Base-by-base conservation (phyloP, 2,113 vertebrate genomes). In the Heterotis niloticus region DNA sequence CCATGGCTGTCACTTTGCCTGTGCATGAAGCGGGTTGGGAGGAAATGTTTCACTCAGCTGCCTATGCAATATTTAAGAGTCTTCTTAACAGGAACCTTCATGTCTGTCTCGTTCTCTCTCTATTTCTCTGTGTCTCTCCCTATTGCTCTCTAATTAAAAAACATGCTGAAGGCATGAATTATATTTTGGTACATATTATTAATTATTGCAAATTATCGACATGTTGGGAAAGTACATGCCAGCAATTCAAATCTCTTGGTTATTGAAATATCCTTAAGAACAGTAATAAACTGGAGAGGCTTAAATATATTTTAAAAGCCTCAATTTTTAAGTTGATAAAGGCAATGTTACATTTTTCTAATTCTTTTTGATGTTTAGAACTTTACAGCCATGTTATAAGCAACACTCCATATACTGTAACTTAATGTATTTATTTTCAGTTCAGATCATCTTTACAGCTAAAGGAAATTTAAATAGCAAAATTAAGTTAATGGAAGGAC, bases 41-140 rank as follows among this genome's bases (percentile, higher is more conserved):
- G 77, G 79, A 82, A 84, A 82, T 80, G 83, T 81, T 84, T 83
- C 78, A 82, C 72, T 82, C 81, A 75, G 72, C 73, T 78, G 67
- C 67, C 60, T 67, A 84, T 82, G 82, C 82, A 84, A 82, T 85
- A 85, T 84, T 85, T 84, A 84, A 60, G 81, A 77, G 78, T 79
- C 75, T 83, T 82, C 76, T 80, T 83, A 84, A 83, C 13, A 57
- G 78, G 78, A 85, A 64, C 52, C 81, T 64, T 67, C 77, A 81
- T 80, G 70, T 44, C 59, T 62, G 29, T 59, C 13, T 29, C 18
- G 5, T 20, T n/a, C 52, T 62, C 67, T 52, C 17, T 65, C 62
- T 54, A n/a, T 73, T 73, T 13, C 71, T 12, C 71, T 10, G 1
- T 62, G 14, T 14, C 59, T 62, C 59, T 17, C 59, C 14, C 59